phyloP scores from a whole-genome alignment of 2,113 vertebrate species.

The Crotalus horridus region DNA sequence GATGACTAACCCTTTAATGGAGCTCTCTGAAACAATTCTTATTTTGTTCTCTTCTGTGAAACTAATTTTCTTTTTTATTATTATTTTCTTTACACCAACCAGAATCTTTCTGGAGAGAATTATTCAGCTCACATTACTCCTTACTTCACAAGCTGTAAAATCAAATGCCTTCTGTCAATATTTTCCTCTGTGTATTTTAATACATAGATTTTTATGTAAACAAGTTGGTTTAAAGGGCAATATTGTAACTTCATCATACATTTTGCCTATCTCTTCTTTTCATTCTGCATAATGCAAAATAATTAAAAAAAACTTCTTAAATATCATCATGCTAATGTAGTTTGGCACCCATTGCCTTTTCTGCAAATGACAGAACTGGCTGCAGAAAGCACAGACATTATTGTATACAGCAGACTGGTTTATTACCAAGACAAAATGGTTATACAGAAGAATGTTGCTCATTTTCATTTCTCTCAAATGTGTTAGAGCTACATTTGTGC shows the following conservation, averaged over 20 bases:
- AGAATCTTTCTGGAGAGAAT: not conserved
- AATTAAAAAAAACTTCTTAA: conserved; percentile 13
- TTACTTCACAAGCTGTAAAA: not conserved
- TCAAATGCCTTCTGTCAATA: conserved; percentile 4
- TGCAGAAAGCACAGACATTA: not conserved
- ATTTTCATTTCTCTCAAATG: conserved; percentile 22
- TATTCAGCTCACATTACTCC: not conserved
- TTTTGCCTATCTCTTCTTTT: conserved; percentile 18
- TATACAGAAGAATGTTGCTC: conserved; percentile 24
- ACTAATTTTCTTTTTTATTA: not conserved
- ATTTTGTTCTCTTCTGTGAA: not conserved
- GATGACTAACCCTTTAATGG: not conserved
- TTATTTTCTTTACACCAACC: not conserved
- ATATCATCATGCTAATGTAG: conserved; percentile 4
- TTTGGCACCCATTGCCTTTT: not conserved
- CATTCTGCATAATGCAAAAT: not conserved
- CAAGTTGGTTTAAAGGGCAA: not conserved
- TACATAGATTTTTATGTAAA: not conserved
- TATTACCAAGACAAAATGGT: conserved; percentile 7
- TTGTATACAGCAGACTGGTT: not conserved
- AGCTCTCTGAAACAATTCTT: not conserved
- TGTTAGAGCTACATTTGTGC: conserved; percentile 18
- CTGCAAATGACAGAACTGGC: not conserved
- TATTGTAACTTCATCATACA: not conserved
- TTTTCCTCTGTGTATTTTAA: conserved; percentile 3